Base-by-base conservation (phyloP, 2,888 invertebrate genomes). In the Erpobdella octoculata region DNA sequence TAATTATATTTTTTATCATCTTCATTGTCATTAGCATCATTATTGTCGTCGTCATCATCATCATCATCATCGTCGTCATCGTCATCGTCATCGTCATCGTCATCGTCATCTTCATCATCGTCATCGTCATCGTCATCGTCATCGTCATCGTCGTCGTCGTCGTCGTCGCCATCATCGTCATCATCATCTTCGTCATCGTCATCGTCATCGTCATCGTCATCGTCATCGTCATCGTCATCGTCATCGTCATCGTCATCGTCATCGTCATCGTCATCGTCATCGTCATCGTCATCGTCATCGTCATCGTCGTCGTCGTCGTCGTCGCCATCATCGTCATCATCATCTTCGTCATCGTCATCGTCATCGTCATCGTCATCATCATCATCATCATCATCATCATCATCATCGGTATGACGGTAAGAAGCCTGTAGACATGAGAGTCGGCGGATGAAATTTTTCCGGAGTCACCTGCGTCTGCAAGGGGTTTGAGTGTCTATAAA, bases 281-380 rank as follows among this genome's bases (percentile, higher is more conserved):
- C 15, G n/a, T 15, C 18, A 65, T 65, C 36, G 21, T 65, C 18
- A 35, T 33, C 36, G 25, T 6, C 12, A 36, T 18, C 33, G 9
- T 31, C 33, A 35, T 64, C 64, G n/a, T 64, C 64, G n/a, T 64
- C 64, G 18, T 64, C 33, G 5, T 31, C 28, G n/a, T 62, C 64
- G n/a, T 62, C 31, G 15, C 35, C 64, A 64, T 61, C 62, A 61
- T 61, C 62, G 28, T 61, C 62, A 28, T 62, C 62, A 28, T 62
- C 62, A 62, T 62, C 62, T 9, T 62, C 62, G 9, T 62, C 62
- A 62, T 62, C 62, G 33, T 62, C 62, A 62, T 62, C 62, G 33
- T 62, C 53, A 53, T 9, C 53, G 8, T 1, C 53, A 53, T 53
- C 53, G 28, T n/a, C 12, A 53, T 53, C n/a, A n/a, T 6, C 15